phyloP scores from a whole-genome alignment of 2,113 vertebrate genomes.

The Hippopotamus amphibius region DNA sequence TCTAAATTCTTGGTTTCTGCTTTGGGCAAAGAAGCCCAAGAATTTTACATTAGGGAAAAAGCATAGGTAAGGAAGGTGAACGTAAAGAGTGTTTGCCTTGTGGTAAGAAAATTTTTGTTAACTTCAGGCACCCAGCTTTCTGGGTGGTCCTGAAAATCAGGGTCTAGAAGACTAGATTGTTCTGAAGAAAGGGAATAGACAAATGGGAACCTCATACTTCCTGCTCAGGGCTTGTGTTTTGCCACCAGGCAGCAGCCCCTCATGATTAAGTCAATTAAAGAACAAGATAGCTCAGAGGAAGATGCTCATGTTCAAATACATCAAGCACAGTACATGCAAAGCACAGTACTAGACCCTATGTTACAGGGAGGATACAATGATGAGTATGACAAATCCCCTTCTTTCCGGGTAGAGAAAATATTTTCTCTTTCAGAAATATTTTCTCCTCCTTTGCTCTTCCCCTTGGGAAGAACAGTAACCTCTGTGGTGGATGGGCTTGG shows the following conservation, averaged over 20 bases:
- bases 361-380: background rate
- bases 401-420: background rate
- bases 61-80: background rate
- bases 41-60: background rate
- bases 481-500: background rate
- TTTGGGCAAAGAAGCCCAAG: background rate
- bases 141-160: background rate
- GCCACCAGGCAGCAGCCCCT: background rate
- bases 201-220: background rate
- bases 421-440: background rate
- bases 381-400: background rate
- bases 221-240: background rate
- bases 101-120: background rate
- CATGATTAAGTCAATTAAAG: background rate
- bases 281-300: background rate
- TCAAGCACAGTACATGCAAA: background rate
- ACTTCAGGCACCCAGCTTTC: background rate
- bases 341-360: accelerated
- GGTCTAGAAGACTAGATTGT: background rate
- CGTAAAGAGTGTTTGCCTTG: background rate
- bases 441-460: background rate
- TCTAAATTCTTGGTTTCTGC: slow-evolving; percentile 5
- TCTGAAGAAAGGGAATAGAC: background rate
- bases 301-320: background rate
- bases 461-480: background rate